Conservation (phyloP, 2,113 vertebrate genomes). For the Periophthalmodon schlosseri region DNA sequence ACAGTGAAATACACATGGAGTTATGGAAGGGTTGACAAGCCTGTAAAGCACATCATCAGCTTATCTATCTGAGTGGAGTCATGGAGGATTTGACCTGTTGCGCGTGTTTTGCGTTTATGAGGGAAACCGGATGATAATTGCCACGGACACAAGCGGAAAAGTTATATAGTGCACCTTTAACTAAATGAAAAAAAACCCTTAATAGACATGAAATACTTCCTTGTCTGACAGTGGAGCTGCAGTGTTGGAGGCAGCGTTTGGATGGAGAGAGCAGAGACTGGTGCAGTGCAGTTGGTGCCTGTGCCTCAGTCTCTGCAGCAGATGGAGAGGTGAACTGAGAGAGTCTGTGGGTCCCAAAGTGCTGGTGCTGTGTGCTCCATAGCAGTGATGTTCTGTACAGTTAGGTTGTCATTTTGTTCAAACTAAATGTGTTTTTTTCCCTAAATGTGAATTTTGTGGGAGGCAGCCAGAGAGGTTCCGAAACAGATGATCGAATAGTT, state of each 20-base stretch:
- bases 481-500: neutral
- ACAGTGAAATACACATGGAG: no score
- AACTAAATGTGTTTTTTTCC: neutral
- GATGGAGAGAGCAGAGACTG: neutral
- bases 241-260: neutral
- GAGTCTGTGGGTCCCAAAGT: neutral
- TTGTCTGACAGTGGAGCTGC: neutral
- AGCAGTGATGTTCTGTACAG: neutral
- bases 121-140: no score
- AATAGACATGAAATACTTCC: neutral
- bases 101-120: no score
- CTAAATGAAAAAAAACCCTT: neutral
- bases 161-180: no score
- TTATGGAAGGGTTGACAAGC: no score
- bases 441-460: neutral
- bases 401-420: neutral
- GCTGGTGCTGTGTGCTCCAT: neutral
- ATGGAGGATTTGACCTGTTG: no score
- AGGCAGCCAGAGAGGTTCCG: neutral
- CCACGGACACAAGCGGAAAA: no score
- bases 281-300: neutral
- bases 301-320: neutral
- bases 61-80: no score
- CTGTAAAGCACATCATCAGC: no score
- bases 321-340: neutral